Conservation (phyloP, 2,113 vertebrate species). For the Pimephales promelas region DNA sequence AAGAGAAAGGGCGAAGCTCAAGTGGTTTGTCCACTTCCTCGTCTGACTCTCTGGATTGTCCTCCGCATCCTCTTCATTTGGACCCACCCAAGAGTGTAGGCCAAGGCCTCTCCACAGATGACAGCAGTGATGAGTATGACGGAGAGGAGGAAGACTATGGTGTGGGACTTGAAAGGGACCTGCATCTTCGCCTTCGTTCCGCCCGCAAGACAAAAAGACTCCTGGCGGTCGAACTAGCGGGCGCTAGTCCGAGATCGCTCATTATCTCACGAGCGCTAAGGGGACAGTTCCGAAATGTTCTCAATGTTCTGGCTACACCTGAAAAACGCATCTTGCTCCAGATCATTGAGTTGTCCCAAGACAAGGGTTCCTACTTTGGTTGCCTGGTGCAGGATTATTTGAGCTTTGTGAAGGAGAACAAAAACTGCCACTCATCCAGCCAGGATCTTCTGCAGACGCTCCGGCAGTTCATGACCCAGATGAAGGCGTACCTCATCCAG, state of each 20-base stretch:
- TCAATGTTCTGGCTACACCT: slow-evolving; percentile 90
- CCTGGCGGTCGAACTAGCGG: slow-evolving; percentile 64
- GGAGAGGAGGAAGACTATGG: slow-evolving; percentile 89
- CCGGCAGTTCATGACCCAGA: slow-evolving; percentile 95
- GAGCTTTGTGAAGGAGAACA: slow-evolving; percentile 92
- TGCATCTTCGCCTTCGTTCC: slow-evolving; percentile 84
- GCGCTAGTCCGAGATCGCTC: slow-evolving; percentile 65
- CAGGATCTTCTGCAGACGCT: slow-evolving; percentile 91
- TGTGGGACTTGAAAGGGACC: slow-evolving; percentile 84
- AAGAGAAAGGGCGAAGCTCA: slow-evolving; percentile 77
- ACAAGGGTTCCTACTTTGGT: slow-evolving; percentile 93
- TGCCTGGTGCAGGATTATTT: slow-evolving; percentile 94
- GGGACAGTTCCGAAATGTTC: slow-evolving; percentile 88
- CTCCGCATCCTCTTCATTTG: slow-evolving; percentile 81
- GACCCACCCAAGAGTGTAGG: slow-evolving; percentile 73
- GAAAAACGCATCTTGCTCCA: slow-evolving; percentile 87
- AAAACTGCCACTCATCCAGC: slow-evolving; percentile 88
- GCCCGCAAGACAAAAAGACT: slow-evolving; percentile 80
- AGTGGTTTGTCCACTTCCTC: slow-evolving; percentile 95
- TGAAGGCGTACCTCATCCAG: slow-evolving; percentile 94
- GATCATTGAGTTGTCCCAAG: slow-evolving; percentile 85
- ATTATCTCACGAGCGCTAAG: slow-evolving; percentile 86
- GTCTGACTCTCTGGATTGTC: slow-evolving; percentile 88
- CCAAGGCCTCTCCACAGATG: slow-evolving; percentile 71
- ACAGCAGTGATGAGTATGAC: slow-evolving; percentile 85